Evolutionary conservation across 1,140 invertebrate genomes (phyloP).

Genomic region (Drosophila serrata): DNA sequence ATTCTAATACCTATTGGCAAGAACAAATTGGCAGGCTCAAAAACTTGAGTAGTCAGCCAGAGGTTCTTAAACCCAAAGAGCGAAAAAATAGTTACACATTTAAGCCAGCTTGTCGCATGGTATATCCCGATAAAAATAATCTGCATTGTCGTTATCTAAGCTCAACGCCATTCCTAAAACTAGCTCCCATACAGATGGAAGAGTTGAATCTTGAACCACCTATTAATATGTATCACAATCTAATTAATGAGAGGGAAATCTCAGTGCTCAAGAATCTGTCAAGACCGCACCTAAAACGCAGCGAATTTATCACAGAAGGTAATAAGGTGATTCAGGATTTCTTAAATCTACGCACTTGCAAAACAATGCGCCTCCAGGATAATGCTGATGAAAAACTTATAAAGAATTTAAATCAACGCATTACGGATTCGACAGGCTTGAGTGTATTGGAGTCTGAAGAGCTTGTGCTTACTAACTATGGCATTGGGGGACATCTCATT

Average conservation of each 20-base stretch:
- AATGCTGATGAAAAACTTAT: background rate
- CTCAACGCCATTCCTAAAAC: constrained; percentile 1
- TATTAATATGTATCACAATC: constrained; percentile 23
- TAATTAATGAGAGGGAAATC: constrained; percentile 16
- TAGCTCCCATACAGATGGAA: constrained; percentile 23
- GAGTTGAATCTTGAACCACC: constrained; percentile 10
- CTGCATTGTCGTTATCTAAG: constrained; percentile 12
- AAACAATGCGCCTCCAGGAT: constrained; percentile 9
- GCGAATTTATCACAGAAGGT: background rate
- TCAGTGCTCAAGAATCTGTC: constrained; percentile 4
- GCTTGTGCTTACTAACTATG: constrained; percentile 19
- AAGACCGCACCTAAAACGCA: constrained; percentile 13
- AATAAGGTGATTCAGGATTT: background rate
- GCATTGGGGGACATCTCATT: constrained; percentile 19
- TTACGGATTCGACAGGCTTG: constrained; percentile 15
- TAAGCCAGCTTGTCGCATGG: constrained; percentile 15
- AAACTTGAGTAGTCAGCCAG: background rate
- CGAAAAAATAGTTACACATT: background rate
- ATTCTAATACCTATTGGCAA: background rate
- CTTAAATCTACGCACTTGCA: constrained; percentile 18
- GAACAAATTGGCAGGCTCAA: constrained; percentile 11
- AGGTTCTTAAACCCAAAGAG: background rate
- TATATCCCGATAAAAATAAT: constrained; percentile 11
- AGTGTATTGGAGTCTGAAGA: constrained; percentile 11
- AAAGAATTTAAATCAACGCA: constrained; percentile 19